Conservation (phyloP, 2,888 invertebrate genomes). For the Germaria angustata region DNA sequence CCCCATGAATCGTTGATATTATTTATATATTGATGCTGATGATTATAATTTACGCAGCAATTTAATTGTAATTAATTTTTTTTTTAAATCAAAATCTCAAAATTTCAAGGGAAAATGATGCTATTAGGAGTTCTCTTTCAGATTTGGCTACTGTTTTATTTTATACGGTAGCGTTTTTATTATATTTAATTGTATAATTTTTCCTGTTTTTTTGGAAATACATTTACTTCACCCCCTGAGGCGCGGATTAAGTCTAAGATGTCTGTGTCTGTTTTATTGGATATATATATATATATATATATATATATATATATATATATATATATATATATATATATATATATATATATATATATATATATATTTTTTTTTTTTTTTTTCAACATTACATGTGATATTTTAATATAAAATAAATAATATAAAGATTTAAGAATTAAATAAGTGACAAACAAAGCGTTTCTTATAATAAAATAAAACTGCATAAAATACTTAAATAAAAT, state of each 20-base stretch:
- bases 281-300: constrained; percentile 37
- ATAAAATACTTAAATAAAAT: no score
- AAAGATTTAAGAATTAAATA: no score
- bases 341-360: no score
- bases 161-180: constrained; percentile 57
- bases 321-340: no score
- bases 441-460: no score
- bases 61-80: constrained; percentile 67
- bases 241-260: constrained; percentile 49
- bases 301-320: no score
- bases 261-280: constrained; percentile 8
- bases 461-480: no score
- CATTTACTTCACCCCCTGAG: constrained; percentile 48
- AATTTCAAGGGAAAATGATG: constrained; percentile 50
- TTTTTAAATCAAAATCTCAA: constrained; percentile 26
- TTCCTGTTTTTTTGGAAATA: background rate
- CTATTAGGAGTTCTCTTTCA: constrained; percentile 8
- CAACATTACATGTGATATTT: no score
- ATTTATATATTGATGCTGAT: constrained; percentile 6
- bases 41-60: constrained; percentile 60
- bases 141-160: constrained; percentile 52
- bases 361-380: no score
- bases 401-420: no score
- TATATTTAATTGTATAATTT: constrained; percentile 15
- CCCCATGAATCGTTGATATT: constrained; percentile 23